A percentile compares a stretch with the other conserved stretches of the same genome.
phyloP scores from a whole-genome alignment of 1,140 invertebrate genomes.

The Papilio machaon region DNA sequence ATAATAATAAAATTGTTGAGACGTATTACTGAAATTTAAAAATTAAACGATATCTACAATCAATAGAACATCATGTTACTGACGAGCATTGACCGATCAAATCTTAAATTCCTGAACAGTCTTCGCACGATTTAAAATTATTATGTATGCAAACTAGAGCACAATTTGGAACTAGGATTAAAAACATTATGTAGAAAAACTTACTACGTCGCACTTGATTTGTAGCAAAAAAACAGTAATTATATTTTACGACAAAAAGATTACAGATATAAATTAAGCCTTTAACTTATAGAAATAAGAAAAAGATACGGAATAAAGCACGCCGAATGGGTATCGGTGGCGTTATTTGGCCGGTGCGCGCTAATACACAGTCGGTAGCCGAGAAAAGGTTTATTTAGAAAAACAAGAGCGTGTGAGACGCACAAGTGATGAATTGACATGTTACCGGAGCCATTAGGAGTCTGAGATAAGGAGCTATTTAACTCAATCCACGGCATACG shows the following conservation, averaged over 20 bases:
- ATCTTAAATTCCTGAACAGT: background rate
- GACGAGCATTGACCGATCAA: too few relatives aligned
- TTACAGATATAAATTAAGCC: constrained; percentile 23
- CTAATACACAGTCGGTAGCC: constrained; percentile 41
- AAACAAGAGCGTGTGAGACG: constrained; percentile 59
- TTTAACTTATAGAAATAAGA: constrained; percentile 20
- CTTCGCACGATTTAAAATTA: background rate
- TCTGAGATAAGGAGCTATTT: constrained; percentile 65
- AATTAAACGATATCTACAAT: too few relatives aligned
- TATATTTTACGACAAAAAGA: constrained; percentile 18
- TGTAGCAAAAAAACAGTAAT: background rate
- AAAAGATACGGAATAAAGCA: constrained; percentile 15
- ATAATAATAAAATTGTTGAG: too few relatives aligned
- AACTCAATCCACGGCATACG: constrained; percentile 60
- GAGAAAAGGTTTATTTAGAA: constrained; percentile 61
- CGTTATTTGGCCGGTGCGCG: background rate
- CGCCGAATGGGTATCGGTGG: constrained; percentile 13
- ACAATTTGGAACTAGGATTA: background rate
- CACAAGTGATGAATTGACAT: constrained; percentile 72
- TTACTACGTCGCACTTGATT: background rate
- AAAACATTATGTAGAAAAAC: background rate
- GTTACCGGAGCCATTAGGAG: constrained; percentile 67
- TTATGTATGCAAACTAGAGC: background rate
- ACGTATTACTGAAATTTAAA: too few relatives aligned
- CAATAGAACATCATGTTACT: too few relatives aligned